These are phyloP conservation scores for Zeuzera pyrina DNA, from an alignment of 2,888 invertebrate species.

Conservation along the genomic window DNA sequence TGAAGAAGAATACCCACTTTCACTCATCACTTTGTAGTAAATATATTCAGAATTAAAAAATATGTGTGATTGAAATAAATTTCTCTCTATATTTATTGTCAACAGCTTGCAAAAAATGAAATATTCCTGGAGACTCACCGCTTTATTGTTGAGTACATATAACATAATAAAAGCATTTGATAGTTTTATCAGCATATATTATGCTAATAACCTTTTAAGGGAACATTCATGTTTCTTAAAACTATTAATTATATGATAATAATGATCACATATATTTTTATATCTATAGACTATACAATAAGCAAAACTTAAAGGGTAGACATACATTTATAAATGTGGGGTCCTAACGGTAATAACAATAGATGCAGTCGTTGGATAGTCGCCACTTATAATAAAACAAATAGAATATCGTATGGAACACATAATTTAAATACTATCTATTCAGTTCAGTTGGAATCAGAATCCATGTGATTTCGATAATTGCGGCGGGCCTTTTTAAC, in stretches of 20 bases:
- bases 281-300: constrained; percentile 31
- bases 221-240: constrained; percentile 37
- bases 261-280: constrained; percentile 40
- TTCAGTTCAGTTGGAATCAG: constrained; percentile 74
- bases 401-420: constrained; percentile 18
- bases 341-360: constrained; percentile 9
- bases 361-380: constrained; percentile 24
- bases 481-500: constrained; percentile 76
- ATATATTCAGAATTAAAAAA: too few species aligned
- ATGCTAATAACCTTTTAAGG: constrained; percentile 29
- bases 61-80: too few species aligned
- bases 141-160: too few species aligned
- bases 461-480: constrained; percentile 77
- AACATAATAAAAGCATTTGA: too few species aligned
- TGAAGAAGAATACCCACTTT: too few species aligned
- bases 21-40: too few species aligned
- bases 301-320: constrained; percentile 18
- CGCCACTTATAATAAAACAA: constrained; percentile 15
- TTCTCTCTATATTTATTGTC: too few species aligned
- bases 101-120: too few species aligned
- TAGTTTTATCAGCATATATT: too few species aligned
- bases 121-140: too few species aligned
- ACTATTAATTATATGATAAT: constrained; percentile 31
- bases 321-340: constrained; percentile 8
- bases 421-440: constrained; percentile 18